Base-by-base conservation (phyloP, 1,140 invertebrate species). In the Zaprionus vittiger region DNA sequence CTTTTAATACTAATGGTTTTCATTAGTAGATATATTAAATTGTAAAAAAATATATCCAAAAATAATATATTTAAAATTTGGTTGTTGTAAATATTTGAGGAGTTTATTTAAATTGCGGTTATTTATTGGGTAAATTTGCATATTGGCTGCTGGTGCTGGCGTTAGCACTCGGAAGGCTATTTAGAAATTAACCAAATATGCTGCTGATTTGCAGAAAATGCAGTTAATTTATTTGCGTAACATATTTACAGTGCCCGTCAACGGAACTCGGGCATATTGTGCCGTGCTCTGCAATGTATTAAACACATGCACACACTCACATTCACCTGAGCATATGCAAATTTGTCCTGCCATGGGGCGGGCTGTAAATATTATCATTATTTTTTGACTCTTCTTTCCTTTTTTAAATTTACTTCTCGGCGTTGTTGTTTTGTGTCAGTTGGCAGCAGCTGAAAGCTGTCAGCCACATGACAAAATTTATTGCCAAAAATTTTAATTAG, bases 191-290 rank as follows among this genome's bases (percentile, higher is more conserved):
- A 89, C 84, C 84, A 81, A 87, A 89, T 89, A 72, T 76, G 63
- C 41, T 59, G 74, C 71, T 70, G 84, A 83, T 87, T 83, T 81
- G 63, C 57, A 57, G 68, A 52, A 69, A 84, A 79, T 66, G 68
- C 59, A 52, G 84, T 87, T 87, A 87, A 87, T 87, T 87, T 87
- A 87, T 87, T 87, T 87, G 78, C 76, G 76, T 83, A 89, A 66
- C 77, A 78, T 73, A 77, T 86, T 86, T 75, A 15, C 64, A 57
- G 38, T 26, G 28, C 31, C 24, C 44, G 54, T 22, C 66, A 41
- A 47, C 24, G 47, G 52, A 55, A 28, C 31, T 41, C 56, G 22
- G 63, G 34, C 44, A 63, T 76, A 84, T 78, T 73, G 78, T 69
- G 41, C n/a, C 17, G 15, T 31, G 47, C 14, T 17, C 5, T 28